Base-by-base conservation (phyloP, 2,888 invertebrate species). In the Oscheius sp. region DNA sequence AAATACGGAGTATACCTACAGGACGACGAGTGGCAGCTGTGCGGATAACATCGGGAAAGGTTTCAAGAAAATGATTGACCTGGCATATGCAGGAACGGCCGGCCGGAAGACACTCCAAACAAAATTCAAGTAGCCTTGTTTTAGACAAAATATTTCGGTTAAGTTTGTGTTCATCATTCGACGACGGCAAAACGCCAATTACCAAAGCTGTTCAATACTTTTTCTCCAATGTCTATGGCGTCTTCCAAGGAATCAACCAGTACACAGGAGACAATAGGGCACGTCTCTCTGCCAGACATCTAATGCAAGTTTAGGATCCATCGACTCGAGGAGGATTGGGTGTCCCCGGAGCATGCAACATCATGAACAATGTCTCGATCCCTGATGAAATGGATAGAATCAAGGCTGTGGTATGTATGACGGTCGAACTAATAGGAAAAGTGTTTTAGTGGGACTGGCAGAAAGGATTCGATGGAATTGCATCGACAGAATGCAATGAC, bases 171-270 rank as follows among this genome's bases (percentile, higher is more conserved):
- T 69, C 75, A 13, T 18, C 61, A 21, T 80, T 80, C 63, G 77
- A 79, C 16, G 75, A 77, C 58, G 59, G 59, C 13, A 73, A 72
- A 7, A 66, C 29, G 9, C 49, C 66, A 27, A 35, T 79, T 12
- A 74, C 77, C 29, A 79, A 77, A 43, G 56, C 78, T 0, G 53
- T 95, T 16, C 91, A 93, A 0, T 95, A 93, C 88, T 92, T 97
- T 69, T 94, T 93, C 88, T 93, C 93, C 88, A 92, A 92, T n/a
- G 89, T 96, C 43, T 93, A 95, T 0, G 92, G 93, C 56, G 93
- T 94, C 89, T 94, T 96, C 89, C 95, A 95, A 58, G 94, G 93
- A 53, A 92, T 96, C 56, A 95, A 96, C 0, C 96, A 97, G 87
- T 97, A 96, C 89, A 96, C 96, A 89, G 94, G 81, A 55, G 79